phyloP scores from a whole-genome alignment of 2,888 invertebrate species.

The Lampropteryx suffumata region DNA sequence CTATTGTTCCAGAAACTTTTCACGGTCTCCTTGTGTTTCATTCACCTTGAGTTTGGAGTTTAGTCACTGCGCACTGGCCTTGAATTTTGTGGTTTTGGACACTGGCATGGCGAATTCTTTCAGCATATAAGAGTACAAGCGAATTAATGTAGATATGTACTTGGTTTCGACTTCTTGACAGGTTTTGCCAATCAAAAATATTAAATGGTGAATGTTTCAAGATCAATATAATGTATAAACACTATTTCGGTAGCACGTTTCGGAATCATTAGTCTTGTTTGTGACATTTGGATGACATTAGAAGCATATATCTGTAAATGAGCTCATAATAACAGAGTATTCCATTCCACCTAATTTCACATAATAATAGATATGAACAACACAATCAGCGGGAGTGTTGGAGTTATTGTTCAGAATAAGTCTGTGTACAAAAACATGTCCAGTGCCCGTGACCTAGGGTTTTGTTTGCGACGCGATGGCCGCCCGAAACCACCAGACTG shows the following conservation, averaged over 20 bases:
- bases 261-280: not conserved
- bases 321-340: slow-evolving; percentile 39
- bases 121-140: slow-evolving; percentile 17
- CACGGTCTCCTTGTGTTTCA: slow-evolving; percentile 50
- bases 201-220: too few species aligned
- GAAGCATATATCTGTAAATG: not conserved
- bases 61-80: slow-evolving; percentile 48
- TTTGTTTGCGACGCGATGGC: slow-evolving; percentile 69
- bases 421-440: slow-evolving; percentile 65
- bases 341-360: slow-evolving; percentile 40
- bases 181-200: not conserved
- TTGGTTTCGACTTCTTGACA: not conserved
- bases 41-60: slow-evolving; percentile 42
- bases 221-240: too few species aligned
- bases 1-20: slow-evolving; percentile 48
- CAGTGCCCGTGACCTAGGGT: slow-evolving; percentile 74
- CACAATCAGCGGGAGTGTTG: slow-evolving; percentile 43
- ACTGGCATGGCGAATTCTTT: slow-evolving; percentile 26
- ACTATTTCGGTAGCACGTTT: too few species aligned
- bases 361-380: slow-evolving; percentile 41
- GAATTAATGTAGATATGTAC: too few species aligned
- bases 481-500: slow-evolving; percentile 75
- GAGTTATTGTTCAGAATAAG: slow-evolving; percentile 41
- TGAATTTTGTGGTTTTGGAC: slow-evolving; percentile 41
- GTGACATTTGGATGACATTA: not conserved